A percentile compares a stretch with the other conserved stretches of the same genome.
These are phyloP conservation scores for Chloroceryle aenea DNA, from an alignment of 2,113 vertebrate species.

Conservation along the genomic window DNA sequence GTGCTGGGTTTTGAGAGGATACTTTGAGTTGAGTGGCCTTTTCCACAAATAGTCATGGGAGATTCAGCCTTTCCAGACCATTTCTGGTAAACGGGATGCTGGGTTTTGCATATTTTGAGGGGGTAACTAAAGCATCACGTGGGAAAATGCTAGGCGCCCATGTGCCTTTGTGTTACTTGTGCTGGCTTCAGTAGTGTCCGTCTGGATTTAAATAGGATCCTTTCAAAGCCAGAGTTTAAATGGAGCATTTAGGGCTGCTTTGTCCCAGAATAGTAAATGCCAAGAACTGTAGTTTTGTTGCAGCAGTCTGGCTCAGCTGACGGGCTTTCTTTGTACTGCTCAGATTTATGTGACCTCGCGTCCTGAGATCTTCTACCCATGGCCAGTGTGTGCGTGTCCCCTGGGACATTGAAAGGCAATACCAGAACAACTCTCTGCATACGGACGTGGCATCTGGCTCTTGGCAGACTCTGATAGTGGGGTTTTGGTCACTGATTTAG, in stretches of 20 bases:
- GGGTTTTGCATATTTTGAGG: neutral
- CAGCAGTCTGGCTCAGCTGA: neutral
- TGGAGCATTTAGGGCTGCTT: slow-evolving; percentile 2
- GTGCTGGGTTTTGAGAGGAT: neutral
- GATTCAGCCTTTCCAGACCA: neutral
- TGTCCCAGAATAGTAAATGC: slow-evolving; percentile 1
- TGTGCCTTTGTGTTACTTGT: neutral
- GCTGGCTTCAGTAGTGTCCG: neutral
- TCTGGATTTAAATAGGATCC: slow-evolving; percentile 12
- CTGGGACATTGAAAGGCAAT: neutral
- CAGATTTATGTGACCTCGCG: neutral
- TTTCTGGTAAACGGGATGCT: neutral
- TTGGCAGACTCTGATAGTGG: neutral
- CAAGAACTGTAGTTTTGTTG: neutral
- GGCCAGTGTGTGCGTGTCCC: neutral
- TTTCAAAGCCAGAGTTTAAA: slow-evolving; percentile 34
- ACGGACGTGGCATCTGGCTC: neutral
- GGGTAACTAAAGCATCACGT: neutral
- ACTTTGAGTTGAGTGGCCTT: neutral
- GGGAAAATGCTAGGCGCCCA: neutral
- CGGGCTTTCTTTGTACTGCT: neutral
- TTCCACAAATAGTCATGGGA: neutral
- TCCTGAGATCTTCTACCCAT: neutral
- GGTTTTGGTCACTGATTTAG: neutral
- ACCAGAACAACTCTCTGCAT: rapidly evolving